Base-by-base conservation (phyloP, 2,888 invertebrate species). In the Lydus trimaculatus region DNA sequence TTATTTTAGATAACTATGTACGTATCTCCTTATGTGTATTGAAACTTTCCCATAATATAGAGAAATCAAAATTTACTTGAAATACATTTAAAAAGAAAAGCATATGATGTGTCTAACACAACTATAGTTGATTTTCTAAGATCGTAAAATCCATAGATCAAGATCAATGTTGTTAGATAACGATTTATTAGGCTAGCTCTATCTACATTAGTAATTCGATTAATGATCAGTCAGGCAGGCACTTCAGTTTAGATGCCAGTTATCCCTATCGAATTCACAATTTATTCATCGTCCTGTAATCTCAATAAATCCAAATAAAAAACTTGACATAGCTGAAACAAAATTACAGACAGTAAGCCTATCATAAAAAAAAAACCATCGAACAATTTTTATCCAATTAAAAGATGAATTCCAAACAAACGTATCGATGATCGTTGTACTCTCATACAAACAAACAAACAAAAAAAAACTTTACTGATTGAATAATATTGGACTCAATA, bases 331-430 rank as follows among this genome's bases (percentile, higher is more conserved):
- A 25, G 7, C 25, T 7, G 52, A 6, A 25, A 52, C n/a, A 23
- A 52, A 52, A 23, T 52, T 23, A 48, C 48, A n/a, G 17, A 48
- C 8, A 9, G 48, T 9, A 43, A 48, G 2, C 9, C 48, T 9
- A 8, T 20, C 3, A 36, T 13, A 3, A 13, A 20, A 13, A 13
- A 52, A 23, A 52, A 52, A 13, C 52, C 52, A 9, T 4, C 23
- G 23, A 52, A n/a, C n/a, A n/a, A n/a, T n/a, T 23, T 52, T 52
- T 52, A 52, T 52, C 52, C 52, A 52, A 52, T 52, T 52, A 52
- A 13, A 52, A 52, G 11, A 23, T 5, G 48, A 23, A 23, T 52
- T 23, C 3, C 48, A 52, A 23, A 52, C 13, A 13, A 25, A 52
- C 11, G 23, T 23, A 52, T 52, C 52, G 52, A 52, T 52, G 9